Conservation (phyloP, 2,888 invertebrate species). For the Scotopteryx bipunctaria region DNA sequence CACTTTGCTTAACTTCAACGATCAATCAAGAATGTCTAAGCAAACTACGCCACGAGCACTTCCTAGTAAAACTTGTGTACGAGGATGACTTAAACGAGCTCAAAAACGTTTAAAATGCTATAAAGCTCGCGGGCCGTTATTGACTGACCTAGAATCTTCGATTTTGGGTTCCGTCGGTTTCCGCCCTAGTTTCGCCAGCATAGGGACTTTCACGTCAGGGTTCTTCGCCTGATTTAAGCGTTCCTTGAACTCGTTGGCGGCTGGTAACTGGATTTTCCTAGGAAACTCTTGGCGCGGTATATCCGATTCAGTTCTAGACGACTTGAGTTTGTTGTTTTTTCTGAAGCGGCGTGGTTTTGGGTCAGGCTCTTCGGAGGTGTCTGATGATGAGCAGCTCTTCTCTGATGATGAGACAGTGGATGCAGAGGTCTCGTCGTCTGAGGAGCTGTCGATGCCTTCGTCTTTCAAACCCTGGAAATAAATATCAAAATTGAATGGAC, state of each 20-base stretch:
- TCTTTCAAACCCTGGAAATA: slow-evolving; percentile 75
- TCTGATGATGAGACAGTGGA: slow-evolving; percentile 76
- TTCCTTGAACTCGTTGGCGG: slow-evolving; percentile 56
- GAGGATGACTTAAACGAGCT: too few species aligned
- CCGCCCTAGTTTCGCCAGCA: slow-evolving; percentile 66
- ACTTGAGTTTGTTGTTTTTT: slow-evolving; percentile 72
- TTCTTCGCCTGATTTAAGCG: slow-evolving; percentile 66
- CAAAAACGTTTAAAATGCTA: too few species aligned
- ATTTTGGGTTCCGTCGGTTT: slow-evolving; percentile 64
- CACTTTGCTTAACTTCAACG: too few species aligned
- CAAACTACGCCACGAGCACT: too few species aligned
- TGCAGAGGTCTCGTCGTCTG: slow-evolving; percentile 75
- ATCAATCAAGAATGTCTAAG: too few species aligned
- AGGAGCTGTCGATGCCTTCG: slow-evolving; percentile 81
- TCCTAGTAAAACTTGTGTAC: too few species aligned
- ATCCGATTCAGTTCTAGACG: slow-evolving; percentile 76
- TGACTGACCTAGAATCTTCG: too few species aligned
- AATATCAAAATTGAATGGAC: slow-evolving; percentile 15
- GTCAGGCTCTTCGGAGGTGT: slow-evolving; percentile 72
- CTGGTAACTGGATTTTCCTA: slow-evolving; percentile 50
- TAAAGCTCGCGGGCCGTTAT: too few species aligned
- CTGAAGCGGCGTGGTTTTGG: slow-evolving; percentile 68
- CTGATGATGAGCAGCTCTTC: slow-evolving; percentile 76
- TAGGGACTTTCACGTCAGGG: slow-evolving; percentile 60
- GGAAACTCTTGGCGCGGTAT: slow-evolving; percentile 59